Percentiles rank a stretch among this genome's conserved stretches.
Evolutionary conservation across 2,797 vertebrate species (phyloP).

Genomic region (Poeciliopsis turneri): DNA sequence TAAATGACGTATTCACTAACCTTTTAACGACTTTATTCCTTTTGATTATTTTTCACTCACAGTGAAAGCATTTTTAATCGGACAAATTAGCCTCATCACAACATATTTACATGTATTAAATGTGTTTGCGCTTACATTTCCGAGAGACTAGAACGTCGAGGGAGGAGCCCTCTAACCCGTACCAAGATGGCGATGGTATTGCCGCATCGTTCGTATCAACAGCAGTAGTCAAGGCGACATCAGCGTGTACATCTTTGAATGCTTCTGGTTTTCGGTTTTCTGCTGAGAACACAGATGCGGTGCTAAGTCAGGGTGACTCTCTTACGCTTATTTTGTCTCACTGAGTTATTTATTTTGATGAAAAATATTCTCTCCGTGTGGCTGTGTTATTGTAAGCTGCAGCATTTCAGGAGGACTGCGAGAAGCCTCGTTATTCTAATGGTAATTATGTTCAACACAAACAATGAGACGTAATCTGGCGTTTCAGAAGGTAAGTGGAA

Average conservation of each 20-base stretch:
- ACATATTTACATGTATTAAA: neutral
- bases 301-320: neutral
- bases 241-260: neutral
- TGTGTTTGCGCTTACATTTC: neutral
- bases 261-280: neutral
- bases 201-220: neutral
- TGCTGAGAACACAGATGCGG: neutral
- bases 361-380: neutral
- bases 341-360: neutral
- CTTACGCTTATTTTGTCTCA: neutral
- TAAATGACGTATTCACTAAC: neutral
- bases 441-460: neutral
- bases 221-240: neutral
- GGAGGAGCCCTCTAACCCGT: neutral
- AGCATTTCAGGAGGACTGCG: neutral
- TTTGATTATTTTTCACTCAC: neutral
- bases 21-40: neutral
- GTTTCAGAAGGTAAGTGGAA: constrained; percentile 38
- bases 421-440: neutral
- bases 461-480: constrained; percentile 17
- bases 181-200: neutral
- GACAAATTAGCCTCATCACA: neutral
- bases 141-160: neutral
- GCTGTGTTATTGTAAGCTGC: neutral
- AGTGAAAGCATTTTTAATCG: neutral